These are phyloP conservation scores for Amiota mariae DNA, from an alignment of 2,888 invertebrate species.

Conservation along the genomic window DNA sequence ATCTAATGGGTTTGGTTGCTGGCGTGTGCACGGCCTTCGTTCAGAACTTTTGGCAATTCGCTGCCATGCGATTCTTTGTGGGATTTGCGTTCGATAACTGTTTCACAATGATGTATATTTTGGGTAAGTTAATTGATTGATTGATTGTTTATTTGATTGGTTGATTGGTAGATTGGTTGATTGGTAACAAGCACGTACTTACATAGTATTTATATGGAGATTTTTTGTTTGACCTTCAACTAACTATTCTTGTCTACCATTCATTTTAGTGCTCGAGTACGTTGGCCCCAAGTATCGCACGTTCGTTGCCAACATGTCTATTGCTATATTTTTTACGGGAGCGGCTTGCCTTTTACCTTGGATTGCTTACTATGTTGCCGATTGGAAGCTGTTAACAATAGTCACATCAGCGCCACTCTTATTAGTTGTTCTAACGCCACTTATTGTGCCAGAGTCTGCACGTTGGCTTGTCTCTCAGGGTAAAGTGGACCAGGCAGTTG, in stretches of 20 bases:
- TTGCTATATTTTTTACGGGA: conserved; percentile 89
- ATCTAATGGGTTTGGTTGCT: conserved; percentile 81
- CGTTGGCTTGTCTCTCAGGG: conserved; percentile 93
- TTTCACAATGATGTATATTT: conserved; percentile 94
- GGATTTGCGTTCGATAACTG: conserved; percentile 93
- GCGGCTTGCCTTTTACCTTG: conserved; percentile 87
- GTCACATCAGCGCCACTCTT: conserved; percentile 85
- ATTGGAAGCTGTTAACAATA: conserved; percentile 87
- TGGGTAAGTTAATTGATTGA: conserved; percentile 78
- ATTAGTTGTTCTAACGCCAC: conserved; percentile 82
- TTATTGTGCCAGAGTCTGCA: conserved; percentile 88
- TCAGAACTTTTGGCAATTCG: conserved; percentile 83
- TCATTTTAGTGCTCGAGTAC: conserved; percentile 84
- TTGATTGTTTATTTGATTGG: background rate
- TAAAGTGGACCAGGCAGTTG: conserved; percentile 84
- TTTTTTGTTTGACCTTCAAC: background rate
- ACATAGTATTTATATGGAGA: background rate
- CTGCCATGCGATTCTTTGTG: conserved; percentile 86
- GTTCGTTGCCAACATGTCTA: conserved; percentile 93
- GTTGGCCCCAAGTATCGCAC: conserved; percentile 93
- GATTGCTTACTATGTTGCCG: conserved; percentile 85
- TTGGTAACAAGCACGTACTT: background rate
- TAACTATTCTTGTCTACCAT: conserved; percentile 16
- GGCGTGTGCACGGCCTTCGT: conserved; percentile 85
- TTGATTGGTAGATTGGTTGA: too few species aligned